Base-by-base conservation (phyloP, 2,888 invertebrate genomes). In the Eupithecia abbreviata region DNA sequence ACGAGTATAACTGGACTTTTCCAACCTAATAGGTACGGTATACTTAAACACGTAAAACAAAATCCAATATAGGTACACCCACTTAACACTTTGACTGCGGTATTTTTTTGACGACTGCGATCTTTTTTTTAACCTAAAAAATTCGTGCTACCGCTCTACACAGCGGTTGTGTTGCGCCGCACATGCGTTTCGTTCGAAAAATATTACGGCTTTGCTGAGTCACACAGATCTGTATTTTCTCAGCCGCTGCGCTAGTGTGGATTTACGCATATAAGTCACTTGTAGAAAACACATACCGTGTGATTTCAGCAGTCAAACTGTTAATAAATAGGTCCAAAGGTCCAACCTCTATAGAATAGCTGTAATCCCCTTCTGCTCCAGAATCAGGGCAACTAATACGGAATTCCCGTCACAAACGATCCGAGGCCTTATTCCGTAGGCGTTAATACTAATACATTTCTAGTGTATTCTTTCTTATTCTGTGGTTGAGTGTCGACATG, bases 361-460 rank as follows among this genome's bases (percentile, higher is more conserved):
- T 74, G 71, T 82, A 81, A 82, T 80, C 77, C 80, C 73, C 66
- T 73, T 73, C 66, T 71, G 77, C 72, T 77, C 78, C 79, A 78
- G 80, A 82, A 81, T 82, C 80, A 82, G 81, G 78, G 78, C 76
- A 78, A 82, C 88, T 88, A 89, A 92, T 92, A 92, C 86, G 79
- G 85, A 88, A 93, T 93, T 93, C 93, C 76, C 83, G 84, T 89
- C 92, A 90, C 92, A 92, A 84, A 85, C 85, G 87, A 89, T 90
- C 87, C 85, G 83, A 86, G 85, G 89, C 87, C 86, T 88, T 90
- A 92, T 91, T 92, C 89, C 85, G 90, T 88, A 88, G 89, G 90
- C 90, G 91, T 91, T 91, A 92, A 93, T 85, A 90, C 93, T 93
- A 94, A 93, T 93, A 94, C 92, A 93, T 94, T 93, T 93, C 90